These are phyloP conservation scores for Serripes groenlandicus DNA, from an alignment of 2,888 invertebrate species.

Conservation along the genomic window DNA sequence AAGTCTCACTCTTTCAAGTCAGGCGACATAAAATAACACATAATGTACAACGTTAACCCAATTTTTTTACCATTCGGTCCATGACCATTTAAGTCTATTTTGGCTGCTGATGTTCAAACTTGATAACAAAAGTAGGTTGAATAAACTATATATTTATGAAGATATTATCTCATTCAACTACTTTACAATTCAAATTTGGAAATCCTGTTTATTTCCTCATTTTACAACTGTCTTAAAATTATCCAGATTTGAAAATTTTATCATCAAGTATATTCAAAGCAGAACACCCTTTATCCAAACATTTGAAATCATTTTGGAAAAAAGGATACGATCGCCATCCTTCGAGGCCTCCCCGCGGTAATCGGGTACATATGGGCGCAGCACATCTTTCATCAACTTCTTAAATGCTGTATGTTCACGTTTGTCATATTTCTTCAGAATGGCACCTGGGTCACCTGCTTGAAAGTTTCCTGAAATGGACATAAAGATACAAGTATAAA, in stretches of 20 bases:
- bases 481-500: too few species aligned
- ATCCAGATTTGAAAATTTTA: neutral
- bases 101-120: neutral
- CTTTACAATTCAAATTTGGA: too few species aligned
- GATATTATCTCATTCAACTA: too few species aligned
- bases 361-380: slow-evolving; percentile 96
- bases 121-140: neutral
- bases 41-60: too few species aligned
- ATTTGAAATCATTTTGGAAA: neutral
- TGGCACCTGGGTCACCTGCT: slow-evolving; percentile 95
- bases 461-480: slow-evolving; percentile 92
- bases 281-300: neutral
- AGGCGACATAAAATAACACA: too few species aligned
- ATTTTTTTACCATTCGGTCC: too few species aligned
- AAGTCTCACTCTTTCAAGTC: too few species aligned
- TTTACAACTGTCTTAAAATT: neutral
- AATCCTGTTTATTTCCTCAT: too few species aligned
- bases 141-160: neutral
- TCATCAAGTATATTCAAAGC: neutral
- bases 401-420: slow-evolving; percentile 96
- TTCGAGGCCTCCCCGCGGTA: slow-evolving; percentile 91
- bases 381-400: slow-evolving; percentile 94
- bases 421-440: slow-evolving; percentile 95
- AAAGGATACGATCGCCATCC: slow-evolving; percentile 84
- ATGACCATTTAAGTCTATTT: too few species aligned